Evolutionary conservation across 1,140 invertebrate species (phyloP).

Genomic region (Ceratoteleas bidentatus): DNA sequence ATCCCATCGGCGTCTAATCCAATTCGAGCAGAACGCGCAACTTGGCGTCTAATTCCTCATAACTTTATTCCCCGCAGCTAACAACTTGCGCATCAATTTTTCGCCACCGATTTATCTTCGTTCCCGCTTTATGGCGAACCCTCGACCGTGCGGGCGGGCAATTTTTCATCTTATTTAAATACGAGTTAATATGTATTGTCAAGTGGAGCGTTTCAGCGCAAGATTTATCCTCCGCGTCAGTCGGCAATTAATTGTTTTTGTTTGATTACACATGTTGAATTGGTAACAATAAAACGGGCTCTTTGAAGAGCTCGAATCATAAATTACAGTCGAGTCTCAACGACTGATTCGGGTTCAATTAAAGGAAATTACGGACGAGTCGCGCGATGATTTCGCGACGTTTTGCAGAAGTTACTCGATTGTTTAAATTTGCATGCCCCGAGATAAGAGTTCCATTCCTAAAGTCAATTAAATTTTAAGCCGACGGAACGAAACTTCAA

Average conservation of each 20-base stretch:
- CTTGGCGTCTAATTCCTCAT: constrained; percentile 38
- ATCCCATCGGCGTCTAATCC: constrained; percentile 46
- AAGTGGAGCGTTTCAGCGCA: constrained; percentile 4
- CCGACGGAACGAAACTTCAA: background rate
- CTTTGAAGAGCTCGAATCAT: background rate
- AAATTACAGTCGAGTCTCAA: background rate
- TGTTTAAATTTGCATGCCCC: background rate
- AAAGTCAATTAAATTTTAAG: background rate
- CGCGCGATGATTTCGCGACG: background rate
- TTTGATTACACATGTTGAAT: background rate
- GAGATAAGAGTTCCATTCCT: background rate
- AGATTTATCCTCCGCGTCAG: constrained; percentile 27
- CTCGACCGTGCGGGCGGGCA: constrained; percentile 21
- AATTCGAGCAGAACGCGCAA: constrained; percentile 31
- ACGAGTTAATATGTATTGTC: constrained; percentile 48
- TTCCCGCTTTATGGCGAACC: constrained; percentile 36
- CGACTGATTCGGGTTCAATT: background rate
- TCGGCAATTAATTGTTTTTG: constrained; percentile 20
- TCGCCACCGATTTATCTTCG: constrained; percentile 45
- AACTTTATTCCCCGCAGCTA: constrained; percentile 49
- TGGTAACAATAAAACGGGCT: background rate
- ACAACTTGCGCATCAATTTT: constrained; percentile 43
- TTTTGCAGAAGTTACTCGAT: background rate
- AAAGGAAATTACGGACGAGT: background rate
- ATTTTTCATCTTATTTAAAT: constrained; percentile 55